Percentiles rank a stretch among this genome's conserved stretches.
Evolutionary conservation across 2,113 vertebrate species (phyloP).

Genomic region (Chionis minor): DNA sequence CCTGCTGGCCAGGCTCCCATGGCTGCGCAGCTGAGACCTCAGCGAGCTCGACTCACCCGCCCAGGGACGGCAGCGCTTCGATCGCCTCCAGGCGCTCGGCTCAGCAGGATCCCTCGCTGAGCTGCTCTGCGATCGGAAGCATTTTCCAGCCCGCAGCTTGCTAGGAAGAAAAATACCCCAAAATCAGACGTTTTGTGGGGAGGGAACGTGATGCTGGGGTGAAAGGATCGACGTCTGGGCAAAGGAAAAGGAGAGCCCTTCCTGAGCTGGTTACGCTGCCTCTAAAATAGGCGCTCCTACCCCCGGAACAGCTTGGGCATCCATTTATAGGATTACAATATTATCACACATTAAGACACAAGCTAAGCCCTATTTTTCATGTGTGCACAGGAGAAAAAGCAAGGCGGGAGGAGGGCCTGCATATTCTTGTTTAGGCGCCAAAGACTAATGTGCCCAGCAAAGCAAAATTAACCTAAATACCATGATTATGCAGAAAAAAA

Average conservation of each 20-base stretch:
- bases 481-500: constrained; percentile 70
- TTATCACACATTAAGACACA: background rate
- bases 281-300: background rate
- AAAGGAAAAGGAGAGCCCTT: background rate
- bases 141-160: background rate
- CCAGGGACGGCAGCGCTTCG: background rate
- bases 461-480: constrained; percentile 69
- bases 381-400: background rate
- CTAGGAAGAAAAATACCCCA: background rate
- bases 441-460: constrained; percentile 62
- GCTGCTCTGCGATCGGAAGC: background rate
- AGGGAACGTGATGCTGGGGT: background rate
- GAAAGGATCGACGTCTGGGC: background rate
- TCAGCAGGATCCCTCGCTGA: background rate
- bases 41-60: background rate
- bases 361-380: constrained; percentile 6
- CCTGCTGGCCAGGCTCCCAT: background rate
- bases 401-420: background rate
- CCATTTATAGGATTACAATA: constrained; percentile 1
- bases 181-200: background rate
- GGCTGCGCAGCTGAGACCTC: background rate
- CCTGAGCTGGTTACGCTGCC: background rate
- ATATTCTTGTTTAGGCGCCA: background rate
- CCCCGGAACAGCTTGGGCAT: background rate
- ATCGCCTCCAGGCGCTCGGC: background rate